These are phyloP conservation scores for Pseudorhiza aurosa DNA, from an alignment of 30 jellyfish, hydroid and myxozoan species.

Conservation along the genomic window DNA sequence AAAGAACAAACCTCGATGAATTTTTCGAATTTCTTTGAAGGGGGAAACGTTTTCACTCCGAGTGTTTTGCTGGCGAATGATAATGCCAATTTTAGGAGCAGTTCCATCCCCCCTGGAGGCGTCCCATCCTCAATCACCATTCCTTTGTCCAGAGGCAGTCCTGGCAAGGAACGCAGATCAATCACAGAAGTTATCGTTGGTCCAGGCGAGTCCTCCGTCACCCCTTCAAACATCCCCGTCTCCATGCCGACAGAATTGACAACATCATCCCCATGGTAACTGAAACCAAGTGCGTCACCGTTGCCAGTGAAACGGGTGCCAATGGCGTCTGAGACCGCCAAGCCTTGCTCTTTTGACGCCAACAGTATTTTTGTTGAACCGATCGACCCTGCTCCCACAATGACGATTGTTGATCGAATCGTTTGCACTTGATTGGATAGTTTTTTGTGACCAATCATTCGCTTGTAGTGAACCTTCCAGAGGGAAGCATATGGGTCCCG, in stretches of 20 bases:
- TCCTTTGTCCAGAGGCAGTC: slow-evolving; percentile 24
- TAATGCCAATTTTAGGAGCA: slow-evolving; percentile 27
- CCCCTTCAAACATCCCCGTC: slow-evolving; percentile 43
- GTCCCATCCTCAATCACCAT: slow-evolving; percentile 61
- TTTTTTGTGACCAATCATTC: slow-evolving; percentile 11
- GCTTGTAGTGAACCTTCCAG: slow-evolving; percentile 60
- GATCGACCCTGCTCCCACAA: slow-evolving; percentile 78
- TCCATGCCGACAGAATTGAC: slow-evolving; percentile 66
- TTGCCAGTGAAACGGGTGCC: slow-evolving; percentile 68
- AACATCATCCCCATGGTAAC: slow-evolving; percentile 60
- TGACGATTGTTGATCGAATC: slow-evolving; percentile 53
- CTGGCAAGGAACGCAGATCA: slow-evolving; percentile 38
- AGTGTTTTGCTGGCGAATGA: slow-evolving; percentile 59
- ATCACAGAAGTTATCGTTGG: slow-evolving; percentile 62
- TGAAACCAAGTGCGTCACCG: slow-evolving; percentile 68
- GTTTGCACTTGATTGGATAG: slow-evolving; percentile 40
- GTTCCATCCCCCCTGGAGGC: slow-evolving; percentile 54
- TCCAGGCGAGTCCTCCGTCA: slow-evolving; percentile 62
- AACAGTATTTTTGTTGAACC: slow-evolving; percentile 69
- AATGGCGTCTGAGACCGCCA: slow-evolving; percentile 54
- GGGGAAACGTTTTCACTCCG: slow-evolving; percentile 35
- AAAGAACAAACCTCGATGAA: slow-evolving; percentile 23
- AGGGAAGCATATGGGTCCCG: slow-evolving; percentile 60
- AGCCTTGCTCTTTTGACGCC: slow-evolving; percentile 70
- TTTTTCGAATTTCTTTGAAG: slow-evolving; percentile 20